Evolutionary conservation across 2,797 vertebrate species (phyloP).

Genomic region (Ibycter americanus): DNA sequence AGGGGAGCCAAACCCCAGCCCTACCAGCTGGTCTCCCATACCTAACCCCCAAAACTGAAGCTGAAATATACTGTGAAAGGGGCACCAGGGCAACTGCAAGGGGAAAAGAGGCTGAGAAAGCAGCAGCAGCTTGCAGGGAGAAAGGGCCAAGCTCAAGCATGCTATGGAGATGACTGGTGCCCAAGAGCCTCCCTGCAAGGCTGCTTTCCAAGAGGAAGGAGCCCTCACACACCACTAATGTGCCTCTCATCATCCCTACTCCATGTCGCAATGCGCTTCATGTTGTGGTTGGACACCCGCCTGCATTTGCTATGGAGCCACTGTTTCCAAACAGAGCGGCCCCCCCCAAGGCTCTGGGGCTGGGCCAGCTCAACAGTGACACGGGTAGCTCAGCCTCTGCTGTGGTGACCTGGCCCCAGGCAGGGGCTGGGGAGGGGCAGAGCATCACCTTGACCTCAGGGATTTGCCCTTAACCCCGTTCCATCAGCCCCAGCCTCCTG

Average conservation of each 20-base stretch:
- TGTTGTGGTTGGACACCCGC: not conserved
- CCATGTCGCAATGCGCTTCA: rapidly evolving
- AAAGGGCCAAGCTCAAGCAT: not conserved
- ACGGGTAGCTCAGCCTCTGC: not conserved
- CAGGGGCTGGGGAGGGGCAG: not conserved
- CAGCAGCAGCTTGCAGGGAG: not conserved
- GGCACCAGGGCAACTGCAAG: not conserved
- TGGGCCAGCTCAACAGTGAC: not conserved
- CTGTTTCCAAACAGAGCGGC: not conserved
- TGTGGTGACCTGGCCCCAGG: not conserved
- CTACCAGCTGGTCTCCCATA: not conserved
- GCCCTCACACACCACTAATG: not conserved
- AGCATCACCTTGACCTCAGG: not conserved
- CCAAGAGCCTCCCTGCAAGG: rapidly evolving
- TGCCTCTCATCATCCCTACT: not conserved
- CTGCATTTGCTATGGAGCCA: not conserved
- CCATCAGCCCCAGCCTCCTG: rapidly evolving
- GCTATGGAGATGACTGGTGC: not conserved
- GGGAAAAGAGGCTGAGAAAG: not conserved
- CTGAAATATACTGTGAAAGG: not conserved
- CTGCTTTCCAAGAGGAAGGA: not conserved
- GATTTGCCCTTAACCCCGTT: not conserved
- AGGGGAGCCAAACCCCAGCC: not conserved
- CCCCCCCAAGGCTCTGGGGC: not conserved
- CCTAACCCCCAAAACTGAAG: not conserved